phyloP scores from a whole-genome alignment of 2,888 invertebrate species.

The Gortyna flavago region DNA sequence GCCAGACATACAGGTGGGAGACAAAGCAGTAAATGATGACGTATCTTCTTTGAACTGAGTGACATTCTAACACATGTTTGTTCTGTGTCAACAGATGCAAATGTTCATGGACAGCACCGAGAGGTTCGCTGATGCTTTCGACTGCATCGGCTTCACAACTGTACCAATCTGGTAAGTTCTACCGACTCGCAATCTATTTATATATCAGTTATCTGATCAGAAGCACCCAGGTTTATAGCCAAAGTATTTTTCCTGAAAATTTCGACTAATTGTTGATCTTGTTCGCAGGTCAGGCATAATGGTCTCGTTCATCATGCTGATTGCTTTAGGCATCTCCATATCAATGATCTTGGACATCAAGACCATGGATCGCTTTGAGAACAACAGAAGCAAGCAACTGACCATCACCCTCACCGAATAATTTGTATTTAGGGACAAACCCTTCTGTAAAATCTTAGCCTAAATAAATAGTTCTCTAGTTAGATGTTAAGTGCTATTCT shows the following conservation, averaged over 20 bases:
- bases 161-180: conserved; percentile 94
- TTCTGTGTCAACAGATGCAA: conserved; percentile 85
- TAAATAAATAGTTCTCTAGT: not conserved
- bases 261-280: not conserved
- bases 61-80: not conserved
- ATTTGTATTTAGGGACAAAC: conserved; percentile 15
- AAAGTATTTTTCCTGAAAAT: not conserved
- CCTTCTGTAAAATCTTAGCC: conserved; percentile 9
- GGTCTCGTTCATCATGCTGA: conserved; percentile 93
- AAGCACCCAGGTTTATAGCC: not conserved
- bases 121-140: conserved; percentile 94
- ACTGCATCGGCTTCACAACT: conserved; percentile 97
- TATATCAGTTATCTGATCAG: not conserved
- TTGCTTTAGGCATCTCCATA: conserved; percentile 95
- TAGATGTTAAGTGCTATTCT: conserved; percentile 23
- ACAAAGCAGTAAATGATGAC: not conserved
- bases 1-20: conserved; percentile 87
- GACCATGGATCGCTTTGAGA: conserved; percentile 99
- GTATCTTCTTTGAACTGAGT: not conserved
- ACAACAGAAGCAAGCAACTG: conserved; percentile 97
- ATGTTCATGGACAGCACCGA: conserved; percentile 87
- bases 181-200: not conserved
- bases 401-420: conserved; percentile 94
- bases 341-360: conserved; percentile 97
- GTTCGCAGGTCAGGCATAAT: conserved; percentile 93